phyloP scores from a whole-genome alignment of 1,140 invertebrate genomes.

The Anthonomus grandis region DNA sequence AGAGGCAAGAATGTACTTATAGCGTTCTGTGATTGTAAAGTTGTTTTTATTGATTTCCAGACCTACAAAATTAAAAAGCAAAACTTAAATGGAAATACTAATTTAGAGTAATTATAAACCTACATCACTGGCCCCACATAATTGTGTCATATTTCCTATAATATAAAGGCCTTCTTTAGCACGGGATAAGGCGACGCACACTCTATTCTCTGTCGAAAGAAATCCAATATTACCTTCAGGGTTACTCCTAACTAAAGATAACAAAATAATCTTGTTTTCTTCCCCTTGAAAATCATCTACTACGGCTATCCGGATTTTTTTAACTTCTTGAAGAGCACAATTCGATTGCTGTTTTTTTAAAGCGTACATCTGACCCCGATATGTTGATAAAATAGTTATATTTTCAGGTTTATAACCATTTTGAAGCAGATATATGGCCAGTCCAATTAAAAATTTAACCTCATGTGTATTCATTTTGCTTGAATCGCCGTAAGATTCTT shows the following conservation, averaged over 20 bases:
- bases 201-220: slow-evolving; percentile 68
- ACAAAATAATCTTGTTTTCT: slow-evolving; percentile 78
- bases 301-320: slow-evolving; percentile 57
- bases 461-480: slow-evolving; percentile 62
- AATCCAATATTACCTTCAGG: slow-evolving; percentile 70
- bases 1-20: slow-evolving; percentile 47
- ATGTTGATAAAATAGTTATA: slow-evolving; percentile 66
- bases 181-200: slow-evolving; percentile 80
- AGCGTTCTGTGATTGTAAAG: slow-evolving; percentile 48
- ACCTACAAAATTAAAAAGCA: slow-evolving; percentile 39
- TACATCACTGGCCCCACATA: slow-evolving; percentile 29
- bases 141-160: slow-evolving; percentile 51
- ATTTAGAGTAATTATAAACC: not conserved
- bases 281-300: slow-evolving; percentile 86
- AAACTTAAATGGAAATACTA: not conserved
- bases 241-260: slow-evolving; percentile 80
- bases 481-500: slow-evolving; percentile 52
- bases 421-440: slow-evolving; percentile 59
- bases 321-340: slow-evolving; percentile 27
- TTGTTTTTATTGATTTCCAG: slow-evolving; percentile 54
- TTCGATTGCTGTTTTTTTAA: slow-evolving; percentile 41
- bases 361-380: slow-evolving; percentile 60
- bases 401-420: slow-evolving; percentile 58
- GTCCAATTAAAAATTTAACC: slow-evolving; percentile 53
- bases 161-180: slow-evolving; percentile 69